Base-by-base conservation (phyloP, 2,113 vertebrate genomes). In the Cheilinus undulatus region DNA sequence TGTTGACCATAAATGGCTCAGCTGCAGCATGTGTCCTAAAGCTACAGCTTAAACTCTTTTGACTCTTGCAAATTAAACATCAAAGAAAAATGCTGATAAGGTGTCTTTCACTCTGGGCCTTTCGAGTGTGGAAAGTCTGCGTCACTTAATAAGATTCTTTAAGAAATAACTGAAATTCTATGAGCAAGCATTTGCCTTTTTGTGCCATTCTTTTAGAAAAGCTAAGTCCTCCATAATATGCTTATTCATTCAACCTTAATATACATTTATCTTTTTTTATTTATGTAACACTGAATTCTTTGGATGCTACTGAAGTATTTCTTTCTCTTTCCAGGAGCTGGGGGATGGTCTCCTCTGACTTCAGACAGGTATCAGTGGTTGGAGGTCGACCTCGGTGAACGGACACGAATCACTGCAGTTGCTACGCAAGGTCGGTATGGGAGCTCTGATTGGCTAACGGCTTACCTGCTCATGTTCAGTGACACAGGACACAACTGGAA, bases 351-450 rank as follows among this genome's bases (percentile, higher is more conserved):
- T 84, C 97, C 97, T 22, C 85, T 94, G 69, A 86, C 90, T 26
- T 97, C 95, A 11, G 95, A 96, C 84, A 91, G 92, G 45, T 94
- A 96, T 73, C 97, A 97, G 49, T 98, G 96, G 96, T 74, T 98
- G 79, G 95, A 98, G 81, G 94, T 96, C 53, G 96, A 98, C 86
- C 93, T 98, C 38, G 94, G 95, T 27, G 92, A 90, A 73, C 94
- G 96, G 79, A 95, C 95, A 23, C 94, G 95, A 62, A 87, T 97
- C 80, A 94, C 94, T 0, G 95, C 94, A 2, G 89, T 96, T 24
- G 94, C 96, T 63, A 97, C 96, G 1, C 97, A 98, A 73, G 97
- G 97, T n/a, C 95, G 95, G 28, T 98, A 98, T 0, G 96, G 96
- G 50, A 98, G 97, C 63, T 97, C 96, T 0, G 94, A 97, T 10